Evolutionary conservation across 2,888 invertebrate genomes (phyloP), one percentile per base, ranked within the genome.

Genomic region (Drosophila pseudotakahashii): DNA sequence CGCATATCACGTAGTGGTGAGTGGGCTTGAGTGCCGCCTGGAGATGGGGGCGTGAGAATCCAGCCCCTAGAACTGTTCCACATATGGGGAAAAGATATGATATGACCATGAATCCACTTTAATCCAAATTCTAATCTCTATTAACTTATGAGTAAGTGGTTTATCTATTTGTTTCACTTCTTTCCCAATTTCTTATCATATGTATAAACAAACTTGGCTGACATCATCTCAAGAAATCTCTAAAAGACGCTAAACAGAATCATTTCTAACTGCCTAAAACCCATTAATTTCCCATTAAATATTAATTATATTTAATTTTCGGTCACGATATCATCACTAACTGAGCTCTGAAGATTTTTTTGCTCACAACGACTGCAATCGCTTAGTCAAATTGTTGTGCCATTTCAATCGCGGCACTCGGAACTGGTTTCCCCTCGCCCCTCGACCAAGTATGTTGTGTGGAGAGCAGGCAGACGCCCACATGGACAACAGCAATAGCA

Each of bases 361-460:
- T 69, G 34, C 60, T 60, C 68, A 54, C 39, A 32, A 39, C 53
- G 34, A 64, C 48, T 88, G 83, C 83, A 88, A 61, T 75, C 67
- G 57, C 68, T 77, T 75, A 79, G 69, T 63, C 55, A 77, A 81
- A 80, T 73, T 60, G 69, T 63, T 70, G 68, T 72, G 75, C 68
- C 70, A 81, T 64, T 81, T 78, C 55, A 44, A 67, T 61, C 48
- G 51, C 42, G 63, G 50, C 66, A 75, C 69, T 85, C 54, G 52
- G 74, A 73, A 88, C 82, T 69, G 81, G 88, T 88, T 82, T 76
- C 62, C 64, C 62, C 48, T 48, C 64, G 23, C 34, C 58, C 36
- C 48, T 34, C n/a, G 26, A 32, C 42, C 36, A 48, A 53, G 45
- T 61, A 52, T 53, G 62, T 44, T 48, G 36, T 61, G 51, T 45